A percentile compares a stretch with the other conserved stretches of the same genome.
Evolutionary conservation across 2,888 invertebrate species (phyloP).

Genomic region (Cartodere bifasciata): DNA sequence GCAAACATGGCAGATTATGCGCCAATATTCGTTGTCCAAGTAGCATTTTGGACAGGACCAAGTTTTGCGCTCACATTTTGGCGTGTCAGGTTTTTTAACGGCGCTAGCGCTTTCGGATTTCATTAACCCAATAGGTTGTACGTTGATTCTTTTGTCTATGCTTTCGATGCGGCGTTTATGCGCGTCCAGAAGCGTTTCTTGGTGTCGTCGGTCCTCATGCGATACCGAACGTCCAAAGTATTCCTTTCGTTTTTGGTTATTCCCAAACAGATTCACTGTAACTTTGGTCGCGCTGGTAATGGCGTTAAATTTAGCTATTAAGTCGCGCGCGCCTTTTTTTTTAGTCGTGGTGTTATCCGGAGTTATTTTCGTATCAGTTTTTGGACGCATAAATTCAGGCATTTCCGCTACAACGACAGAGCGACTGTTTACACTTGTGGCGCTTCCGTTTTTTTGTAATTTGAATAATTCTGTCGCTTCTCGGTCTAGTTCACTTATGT

Average conservation of each 20-base stretch:
- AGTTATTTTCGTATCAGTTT: conserved; percentile 22
- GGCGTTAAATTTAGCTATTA: conserved; percentile 51
- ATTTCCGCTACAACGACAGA: conserved; percentile 25
- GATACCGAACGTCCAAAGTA: conserved; percentile 26
- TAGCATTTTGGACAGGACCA: conserved; percentile 52
- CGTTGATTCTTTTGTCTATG: conserved; percentile 23
- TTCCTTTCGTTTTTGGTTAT: conserved; percentile 24
- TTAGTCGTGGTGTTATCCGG: conserved; percentile 28
- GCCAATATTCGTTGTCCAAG: conserved; percentile 45
- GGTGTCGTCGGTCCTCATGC: conserved; percentile 22
- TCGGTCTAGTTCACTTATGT: conserved; percentile 67
- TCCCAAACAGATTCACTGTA: conserved; percentile 39
- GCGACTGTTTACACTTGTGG: too few relatives aligned
- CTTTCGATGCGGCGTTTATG: conserved; percentile 25
- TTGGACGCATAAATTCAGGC: conserved; percentile 33
- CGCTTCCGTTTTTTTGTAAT: conserved; percentile 32
- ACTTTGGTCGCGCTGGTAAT: conserved; percentile 45
- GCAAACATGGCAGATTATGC: conserved; percentile 51
- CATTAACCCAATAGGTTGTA: conserved; percentile 24
- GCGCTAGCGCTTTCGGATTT: conserved; percentile 33
- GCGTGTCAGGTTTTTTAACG: conserved; percentile 25
- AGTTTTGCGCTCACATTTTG: conserved; percentile 28
- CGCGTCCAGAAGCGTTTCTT: conserved; percentile 22
- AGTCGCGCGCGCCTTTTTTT: conserved; percentile 36
- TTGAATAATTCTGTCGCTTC: conserved; percentile 65